phyloP scores from a whole-genome alignment of 1,140 invertebrate genomes.

The Sitophilus oryzae region DNA sequence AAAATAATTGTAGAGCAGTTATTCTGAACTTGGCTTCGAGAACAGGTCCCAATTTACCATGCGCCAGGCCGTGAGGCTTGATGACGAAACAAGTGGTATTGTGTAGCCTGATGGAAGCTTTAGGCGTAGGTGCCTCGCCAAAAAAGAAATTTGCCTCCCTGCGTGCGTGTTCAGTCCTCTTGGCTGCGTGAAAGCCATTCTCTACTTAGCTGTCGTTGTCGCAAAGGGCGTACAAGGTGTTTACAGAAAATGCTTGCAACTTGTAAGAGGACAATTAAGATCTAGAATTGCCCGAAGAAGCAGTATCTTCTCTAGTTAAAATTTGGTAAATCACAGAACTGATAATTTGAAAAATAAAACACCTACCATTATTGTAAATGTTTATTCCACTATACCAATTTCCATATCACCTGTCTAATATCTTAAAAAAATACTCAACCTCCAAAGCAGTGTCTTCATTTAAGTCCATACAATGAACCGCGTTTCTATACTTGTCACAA shows the following conservation, averaged over 20 bases:
- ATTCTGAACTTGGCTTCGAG: slow-evolving; percentile 71
- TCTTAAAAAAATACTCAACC: slow-evolving; percentile 76
- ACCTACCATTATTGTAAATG: too few species aligned
- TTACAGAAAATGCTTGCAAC: too few species aligned
- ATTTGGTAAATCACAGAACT: too few species aligned
- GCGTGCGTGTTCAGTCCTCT: slow-evolving; percentile 51
- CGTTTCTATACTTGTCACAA: slow-evolving; percentile 76
- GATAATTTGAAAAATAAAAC: too few species aligned
- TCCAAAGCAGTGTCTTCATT: slow-evolving; percentile 79
- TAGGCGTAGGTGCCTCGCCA: slow-evolving; percentile 43
- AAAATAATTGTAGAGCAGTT: slow-evolving; percentile 71
- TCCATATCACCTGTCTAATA: slow-evolving; percentile 35
- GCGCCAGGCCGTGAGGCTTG: slow-evolving; percentile 83
- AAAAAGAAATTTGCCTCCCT: slow-evolving; percentile 42
- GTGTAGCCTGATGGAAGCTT: slow-evolving; percentile 53
- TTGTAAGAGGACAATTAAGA: too few species aligned
- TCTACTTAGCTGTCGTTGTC: slow-evolving; percentile 62
- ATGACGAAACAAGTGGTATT: slow-evolving; percentile 81
- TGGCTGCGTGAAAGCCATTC: slow-evolving; percentile 69
- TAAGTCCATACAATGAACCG: slow-evolving; percentile 88
- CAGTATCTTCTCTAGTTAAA: too few species aligned
- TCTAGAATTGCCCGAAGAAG: too few species aligned
- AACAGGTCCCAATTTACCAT: slow-evolving; percentile 64
- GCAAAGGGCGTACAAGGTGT: slow-evolving; percentile 65
- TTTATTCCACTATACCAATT: too few species aligned